Evolutionary conservation across 2,113 vertebrate species (phyloP).

Genomic region (Nipponia nippon): DNA sequence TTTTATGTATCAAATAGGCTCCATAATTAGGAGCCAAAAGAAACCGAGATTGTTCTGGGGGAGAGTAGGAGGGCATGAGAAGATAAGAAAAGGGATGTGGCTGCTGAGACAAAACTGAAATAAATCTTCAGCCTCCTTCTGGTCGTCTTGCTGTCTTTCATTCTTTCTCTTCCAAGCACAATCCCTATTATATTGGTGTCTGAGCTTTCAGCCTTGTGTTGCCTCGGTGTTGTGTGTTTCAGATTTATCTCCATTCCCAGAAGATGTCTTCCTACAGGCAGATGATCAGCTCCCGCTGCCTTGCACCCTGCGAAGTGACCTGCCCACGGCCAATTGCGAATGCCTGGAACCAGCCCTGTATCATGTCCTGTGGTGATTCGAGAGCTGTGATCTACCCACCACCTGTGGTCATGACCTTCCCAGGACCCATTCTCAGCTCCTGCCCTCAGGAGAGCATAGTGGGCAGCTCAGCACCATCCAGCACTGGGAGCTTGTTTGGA

Average conservation of each 20-base stretch:
- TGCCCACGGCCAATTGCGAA: background rate
- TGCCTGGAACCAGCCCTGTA: background rate
- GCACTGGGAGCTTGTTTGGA: background rate
- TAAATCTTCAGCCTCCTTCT: background rate
- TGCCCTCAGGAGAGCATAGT: slow-evolving; percentile 20
- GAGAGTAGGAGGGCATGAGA: background rate
- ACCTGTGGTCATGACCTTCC: background rate
- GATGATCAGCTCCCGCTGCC: background rate
- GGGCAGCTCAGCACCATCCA: background rate
- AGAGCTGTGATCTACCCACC: background rate
- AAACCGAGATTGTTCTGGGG: background rate
- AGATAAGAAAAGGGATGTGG: background rate
- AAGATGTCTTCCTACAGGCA: background rate
- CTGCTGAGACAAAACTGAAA: background rate
- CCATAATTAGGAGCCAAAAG: background rate
- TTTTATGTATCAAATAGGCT: background rate
- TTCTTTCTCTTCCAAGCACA: background rate
- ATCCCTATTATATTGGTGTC: rapidly evolving
- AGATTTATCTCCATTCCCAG: background rate
- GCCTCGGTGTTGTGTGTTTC: rapidly evolving
- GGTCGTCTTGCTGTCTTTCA: rapidly evolving
- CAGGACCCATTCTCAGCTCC: slow-evolving; percentile 28
- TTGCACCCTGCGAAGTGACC: background rate
- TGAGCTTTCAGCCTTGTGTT: background rate
- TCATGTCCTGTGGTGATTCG: background rate